Evolutionary conservation across 2,888 invertebrate species (phyloP).

Genomic region (Caenorhabditis sp.): DNA sequence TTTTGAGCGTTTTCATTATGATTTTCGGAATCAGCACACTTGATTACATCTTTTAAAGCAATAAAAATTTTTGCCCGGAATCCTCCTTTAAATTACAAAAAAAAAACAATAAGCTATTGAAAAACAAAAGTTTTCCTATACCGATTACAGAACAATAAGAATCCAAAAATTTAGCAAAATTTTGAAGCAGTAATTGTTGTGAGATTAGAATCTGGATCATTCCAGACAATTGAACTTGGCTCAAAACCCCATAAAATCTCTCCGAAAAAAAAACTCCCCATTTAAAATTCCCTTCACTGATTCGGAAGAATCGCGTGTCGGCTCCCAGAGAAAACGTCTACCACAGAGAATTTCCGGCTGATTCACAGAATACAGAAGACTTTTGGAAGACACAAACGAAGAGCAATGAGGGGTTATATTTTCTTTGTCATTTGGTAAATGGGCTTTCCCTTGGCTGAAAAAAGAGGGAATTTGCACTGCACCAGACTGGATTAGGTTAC

Average conservation of each 20-base stretch:
- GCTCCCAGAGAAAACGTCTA: neutral
- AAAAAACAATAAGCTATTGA: no score
- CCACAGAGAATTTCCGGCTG: neutral
- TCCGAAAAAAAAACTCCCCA: neutral
- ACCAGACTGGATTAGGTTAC: conserved; percentile 54
- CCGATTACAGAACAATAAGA: no score
- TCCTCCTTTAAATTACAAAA: no score
- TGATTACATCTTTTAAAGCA: no score
- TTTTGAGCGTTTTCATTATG: no score
- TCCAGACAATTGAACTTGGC: conserved; percentile 2
- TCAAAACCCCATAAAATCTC: neutral
- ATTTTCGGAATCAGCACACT: no score
- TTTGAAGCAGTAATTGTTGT: neutral
- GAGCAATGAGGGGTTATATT: conserved; percentile 2
- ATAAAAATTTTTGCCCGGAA: no score
- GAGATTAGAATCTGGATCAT: neutral
- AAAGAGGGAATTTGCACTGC: conserved; percentile 9
- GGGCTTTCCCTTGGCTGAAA: neutral
- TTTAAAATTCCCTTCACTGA: neutral
- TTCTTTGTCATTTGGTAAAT: conserved; percentile 44
- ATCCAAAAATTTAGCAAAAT: neutral
- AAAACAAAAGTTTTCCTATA: no score
- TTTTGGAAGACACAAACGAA: neutral
- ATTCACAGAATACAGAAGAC: neutral
- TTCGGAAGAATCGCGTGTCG: conserved; percentile 7